Evolutionary conservation across 2,797 vertebrate species (phyloP).

Genomic region (Mastacembelus armatus): DNA sequence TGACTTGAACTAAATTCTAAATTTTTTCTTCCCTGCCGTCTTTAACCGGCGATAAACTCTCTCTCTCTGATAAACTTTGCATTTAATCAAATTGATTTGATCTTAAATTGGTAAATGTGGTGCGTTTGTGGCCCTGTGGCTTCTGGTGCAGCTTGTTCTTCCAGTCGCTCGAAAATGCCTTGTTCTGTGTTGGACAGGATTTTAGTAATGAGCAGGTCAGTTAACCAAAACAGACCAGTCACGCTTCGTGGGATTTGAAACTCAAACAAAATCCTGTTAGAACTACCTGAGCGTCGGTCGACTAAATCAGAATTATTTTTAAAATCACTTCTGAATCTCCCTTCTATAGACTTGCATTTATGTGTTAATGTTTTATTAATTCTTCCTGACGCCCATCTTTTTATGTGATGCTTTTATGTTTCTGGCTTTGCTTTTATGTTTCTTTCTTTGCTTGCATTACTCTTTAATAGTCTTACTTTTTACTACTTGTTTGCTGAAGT

Average conservation of each 20-base stretch:
- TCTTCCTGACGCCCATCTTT: constrained; percentile 54
- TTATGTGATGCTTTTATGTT: constrained; percentile 63
- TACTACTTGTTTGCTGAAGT: constrained; percentile 30
- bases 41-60: no score
- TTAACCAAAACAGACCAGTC: no score
- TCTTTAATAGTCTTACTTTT: constrained; percentile 53
- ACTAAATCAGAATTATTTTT: constrained; percentile 26
- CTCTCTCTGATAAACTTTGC: no score
- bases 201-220: background rate
- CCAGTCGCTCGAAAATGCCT: background rate
- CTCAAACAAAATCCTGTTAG: no score
- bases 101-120: background rate
- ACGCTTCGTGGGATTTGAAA: no score
- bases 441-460: constrained; percentile 58
- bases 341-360: constrained; percentile 57
- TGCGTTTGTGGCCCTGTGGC: background rate
- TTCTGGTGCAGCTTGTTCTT: background rate
- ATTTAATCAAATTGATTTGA: background rate
- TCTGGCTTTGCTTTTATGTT: constrained; percentile 59
- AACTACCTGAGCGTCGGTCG: constrained; percentile 19
- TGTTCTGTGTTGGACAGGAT: background rate
- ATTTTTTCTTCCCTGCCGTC: no score
- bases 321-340: constrained; percentile 48
- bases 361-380: constrained; percentile 68
- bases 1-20: no score